Evolutionary conservation across 2,888 invertebrate species (phyloP).

Genomic region (Campaea margaritaria): DNA sequence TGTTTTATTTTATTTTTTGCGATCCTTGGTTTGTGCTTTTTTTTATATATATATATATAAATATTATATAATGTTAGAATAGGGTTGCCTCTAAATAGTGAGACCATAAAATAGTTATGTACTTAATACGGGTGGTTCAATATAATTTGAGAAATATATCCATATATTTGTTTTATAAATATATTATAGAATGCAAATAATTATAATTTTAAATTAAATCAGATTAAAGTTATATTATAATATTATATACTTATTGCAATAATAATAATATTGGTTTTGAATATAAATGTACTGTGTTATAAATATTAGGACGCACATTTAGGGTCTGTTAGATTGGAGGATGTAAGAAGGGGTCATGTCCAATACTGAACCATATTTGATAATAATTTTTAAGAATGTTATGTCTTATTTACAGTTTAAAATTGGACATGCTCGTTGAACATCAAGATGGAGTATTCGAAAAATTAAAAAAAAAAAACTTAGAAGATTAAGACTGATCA

Average conservation of each 20-base stretch:
- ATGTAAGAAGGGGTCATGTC: constrained; percentile 44
- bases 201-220: constrained; percentile 18
- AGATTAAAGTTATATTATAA: constrained; percentile 18
- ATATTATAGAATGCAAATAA: constrained; percentile 18
- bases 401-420: constrained; percentile 23
- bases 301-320: constrained; percentile 56
- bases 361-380: constrained; percentile 34
- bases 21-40: constrained; percentile 52
- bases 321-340: constrained; percentile 48
- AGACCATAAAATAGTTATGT: constrained; percentile 61
- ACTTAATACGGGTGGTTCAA: constrained; percentile 78
- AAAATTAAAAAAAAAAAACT: constrained; percentile 58
- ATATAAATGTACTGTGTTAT: constrained; percentile 40
- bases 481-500: constrained; percentile 84
- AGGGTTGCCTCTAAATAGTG: constrained; percentile 68
- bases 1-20: constrained; percentile 73
- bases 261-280: constrained; percentile 41
- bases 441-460: constrained; percentile 58
- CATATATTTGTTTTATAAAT: constrained; percentile 22
- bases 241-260: constrained; percentile 30
- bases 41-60: constrained; percentile 39
- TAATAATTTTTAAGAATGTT: constrained; percentile 19
- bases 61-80: constrained; percentile 44
- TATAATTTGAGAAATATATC: constrained; percentile 42
- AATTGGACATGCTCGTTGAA: constrained; percentile 61